phyloP scores from a whole-genome alignment of 2,113 vertebrate genomes.

The Sinosuthora webbiana region DNA sequence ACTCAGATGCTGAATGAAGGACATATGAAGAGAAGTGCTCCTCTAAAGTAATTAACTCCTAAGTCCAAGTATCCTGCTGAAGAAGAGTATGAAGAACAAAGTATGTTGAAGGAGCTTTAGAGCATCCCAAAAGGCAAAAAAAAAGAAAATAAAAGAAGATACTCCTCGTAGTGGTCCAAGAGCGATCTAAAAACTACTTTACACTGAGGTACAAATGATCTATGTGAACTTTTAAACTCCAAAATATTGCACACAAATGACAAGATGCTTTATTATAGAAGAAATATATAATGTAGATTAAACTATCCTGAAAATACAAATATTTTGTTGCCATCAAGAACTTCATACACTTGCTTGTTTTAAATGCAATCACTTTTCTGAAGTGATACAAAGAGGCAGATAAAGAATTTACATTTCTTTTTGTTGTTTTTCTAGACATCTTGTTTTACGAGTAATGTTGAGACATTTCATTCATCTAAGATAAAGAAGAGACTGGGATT shows the following conservation, averaged over 20 bases:
- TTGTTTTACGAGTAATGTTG: background rate
- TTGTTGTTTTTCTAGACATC: background rate
- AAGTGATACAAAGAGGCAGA: background rate
- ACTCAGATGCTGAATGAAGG: constrained; percentile 60
- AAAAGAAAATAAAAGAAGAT: background rate
- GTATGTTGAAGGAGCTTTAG: background rate
- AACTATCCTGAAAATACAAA: background rate
- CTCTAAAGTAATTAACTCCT: constrained; percentile 37
- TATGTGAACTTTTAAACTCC: background rate
- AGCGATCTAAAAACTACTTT: background rate
- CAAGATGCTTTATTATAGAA: background rate
- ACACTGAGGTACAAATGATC: background rate
- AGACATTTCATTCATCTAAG: background rate
- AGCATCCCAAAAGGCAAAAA: background rate
- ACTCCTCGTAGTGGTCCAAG: background rate
- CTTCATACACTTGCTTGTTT: background rate
- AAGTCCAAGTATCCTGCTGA: constrained; percentile 30
- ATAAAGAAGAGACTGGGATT: background rate
- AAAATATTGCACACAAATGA: background rate
- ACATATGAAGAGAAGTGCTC: constrained; percentile 46
- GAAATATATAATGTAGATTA: background rate
- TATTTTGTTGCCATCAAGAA: background rate
- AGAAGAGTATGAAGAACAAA: background rate
- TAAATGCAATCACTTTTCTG: background rate
- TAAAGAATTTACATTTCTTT: background rate